Percentiles rank a stretch among this genome's conserved stretches.
These are phyloP conservation scores for Cherax destructor DNA, from an alignment of 1,140 invertebrate genomes.

Conservation along the genomic window DNA sequence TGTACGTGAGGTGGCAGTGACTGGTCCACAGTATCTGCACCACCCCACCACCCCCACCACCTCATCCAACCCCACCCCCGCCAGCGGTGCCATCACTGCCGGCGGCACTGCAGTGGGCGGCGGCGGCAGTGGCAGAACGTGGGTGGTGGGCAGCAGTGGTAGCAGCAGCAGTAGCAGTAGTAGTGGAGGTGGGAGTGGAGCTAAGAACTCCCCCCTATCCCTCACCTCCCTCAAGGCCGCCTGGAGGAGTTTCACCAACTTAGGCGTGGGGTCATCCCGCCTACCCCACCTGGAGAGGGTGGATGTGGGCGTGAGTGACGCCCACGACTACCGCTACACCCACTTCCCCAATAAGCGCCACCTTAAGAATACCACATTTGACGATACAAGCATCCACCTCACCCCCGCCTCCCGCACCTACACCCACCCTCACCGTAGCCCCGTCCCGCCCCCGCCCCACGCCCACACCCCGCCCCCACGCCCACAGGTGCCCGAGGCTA, in stretches of 20 bases:
- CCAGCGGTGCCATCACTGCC: constrained; percentile 32
- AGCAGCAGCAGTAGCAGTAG: constrained; percentile 4
- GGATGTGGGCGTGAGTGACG: constrained; percentile 56
- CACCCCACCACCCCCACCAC: constrained; percentile 24
- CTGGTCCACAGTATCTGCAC: constrained; percentile 44
- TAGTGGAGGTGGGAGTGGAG: constrained; percentile 40
- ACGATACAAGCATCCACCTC: constrained; percentile 73
- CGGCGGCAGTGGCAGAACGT: constrained; percentile 16
- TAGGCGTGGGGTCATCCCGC: constrained; percentile 58
- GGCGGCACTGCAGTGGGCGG: neutral
- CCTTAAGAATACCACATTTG: constrained; percentile 71
- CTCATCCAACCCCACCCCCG: constrained; percentile 20
- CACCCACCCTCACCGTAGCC: constrained; percentile 72
- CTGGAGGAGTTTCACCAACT: constrained; percentile 65
- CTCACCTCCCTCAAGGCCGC: constrained; percentile 71
- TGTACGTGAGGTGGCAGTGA: constrained; percentile 34
- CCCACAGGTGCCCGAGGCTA: constrained; percentile 52
- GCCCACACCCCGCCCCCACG: constrained; percentile 57
- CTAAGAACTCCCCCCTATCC: constrained; percentile 60
- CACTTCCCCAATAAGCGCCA: constrained; percentile 72
- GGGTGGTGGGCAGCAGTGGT: neutral
- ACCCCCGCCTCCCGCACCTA: constrained; percentile 73
- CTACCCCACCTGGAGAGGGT: constrained; percentile 69
- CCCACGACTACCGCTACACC: constrained; percentile 73
- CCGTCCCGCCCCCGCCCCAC: constrained; percentile 67